Conservation (phyloP, 2,113 vertebrate species). For the Colius striatus region DNA sequence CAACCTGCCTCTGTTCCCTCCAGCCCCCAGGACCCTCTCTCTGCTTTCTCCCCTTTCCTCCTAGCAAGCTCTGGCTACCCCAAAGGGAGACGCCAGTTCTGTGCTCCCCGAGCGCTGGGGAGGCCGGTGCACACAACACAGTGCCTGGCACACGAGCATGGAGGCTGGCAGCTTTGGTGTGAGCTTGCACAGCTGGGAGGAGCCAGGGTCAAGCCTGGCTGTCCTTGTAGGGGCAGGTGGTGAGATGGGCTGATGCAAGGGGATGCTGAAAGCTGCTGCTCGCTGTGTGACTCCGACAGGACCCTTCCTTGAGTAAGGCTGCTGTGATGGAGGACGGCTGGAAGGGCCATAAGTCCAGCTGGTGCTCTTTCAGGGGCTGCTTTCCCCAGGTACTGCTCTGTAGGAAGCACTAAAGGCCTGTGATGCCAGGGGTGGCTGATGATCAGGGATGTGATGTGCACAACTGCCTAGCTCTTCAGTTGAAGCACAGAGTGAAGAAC, state of each 20-base stretch:
- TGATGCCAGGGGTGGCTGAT: not conserved
- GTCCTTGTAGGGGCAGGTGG: not conserved
- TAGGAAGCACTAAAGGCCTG: not conserved
- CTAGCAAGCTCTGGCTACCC: not conserved
- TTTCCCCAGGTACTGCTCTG: not conserved
- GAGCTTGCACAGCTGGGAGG: not conserved
- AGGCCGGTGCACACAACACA: rapidly evolving
- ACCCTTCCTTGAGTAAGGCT: not conserved
- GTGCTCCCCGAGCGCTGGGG: not conserved
- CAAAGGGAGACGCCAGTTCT: not conserved
- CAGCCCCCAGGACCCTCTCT: not conserved
- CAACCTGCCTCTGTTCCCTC: not conserved
- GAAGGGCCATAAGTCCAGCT: not conserved
- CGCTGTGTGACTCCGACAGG: not conserved
- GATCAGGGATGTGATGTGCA: not conserved
- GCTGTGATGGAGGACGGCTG: not conserved
- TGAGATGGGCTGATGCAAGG: not conserved
- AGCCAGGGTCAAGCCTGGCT: rapidly evolving
- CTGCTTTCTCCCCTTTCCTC: not conserved
- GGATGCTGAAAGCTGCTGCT: not conserved
- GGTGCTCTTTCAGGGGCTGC: not conserved
- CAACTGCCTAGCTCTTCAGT: not conserved
- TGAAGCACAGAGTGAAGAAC: not conserved
- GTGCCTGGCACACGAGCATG: not conserved
- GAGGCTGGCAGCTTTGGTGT: not conserved